Conservation (phyloP, 2,113 vertebrate species). For the Daboia siamensis region DNA sequence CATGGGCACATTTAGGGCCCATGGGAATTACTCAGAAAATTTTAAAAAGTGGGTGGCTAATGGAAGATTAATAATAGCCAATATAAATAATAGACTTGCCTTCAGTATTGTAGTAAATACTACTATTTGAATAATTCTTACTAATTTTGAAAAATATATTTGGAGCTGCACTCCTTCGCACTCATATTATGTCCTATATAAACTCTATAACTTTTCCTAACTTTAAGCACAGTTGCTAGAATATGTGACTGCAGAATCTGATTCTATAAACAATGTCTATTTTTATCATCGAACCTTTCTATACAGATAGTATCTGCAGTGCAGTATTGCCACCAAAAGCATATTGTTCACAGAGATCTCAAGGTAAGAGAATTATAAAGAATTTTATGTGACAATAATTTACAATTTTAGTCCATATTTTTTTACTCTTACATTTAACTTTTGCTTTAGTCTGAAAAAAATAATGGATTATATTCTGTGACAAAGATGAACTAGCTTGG, state of each 20-base stretch:
- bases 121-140: slow-evolving; percentile 17
- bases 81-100: slow-evolving; percentile 4
- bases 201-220: background rate
- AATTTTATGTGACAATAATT: background rate
- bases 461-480: background rate
- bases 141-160: slow-evolving; percentile 4
- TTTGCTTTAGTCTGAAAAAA: slow-evolving; percentile 10
- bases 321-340: slow-evolving; percentile 98
- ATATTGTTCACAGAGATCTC: slow-evolving; percentile 96
- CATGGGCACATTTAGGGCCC: background rate
- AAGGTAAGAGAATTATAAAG: slow-evolving; percentile 76
- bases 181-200: background rate
- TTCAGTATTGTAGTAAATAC: background rate
- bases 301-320: slow-evolving; percentile 97
- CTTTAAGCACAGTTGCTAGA: slow-evolving; percentile 21
- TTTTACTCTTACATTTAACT: background rate
- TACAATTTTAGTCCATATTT: background rate
- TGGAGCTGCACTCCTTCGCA: background rate
- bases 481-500: background rate
- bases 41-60: background rate
- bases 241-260: background rate
- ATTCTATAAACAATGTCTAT: slow-evolving; percentile 40
- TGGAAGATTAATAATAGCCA: slow-evolving; percentile 2
- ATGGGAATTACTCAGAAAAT: background rate
- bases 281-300: slow-evolving; percentile 45